A percentile compares a stretch with the other conserved stretches of the same genome.
These are phyloP conservation scores for Ormyrus pomaceus DNA, from an alignment of 2,888 invertebrate species.

Conservation along the genomic window DNA sequence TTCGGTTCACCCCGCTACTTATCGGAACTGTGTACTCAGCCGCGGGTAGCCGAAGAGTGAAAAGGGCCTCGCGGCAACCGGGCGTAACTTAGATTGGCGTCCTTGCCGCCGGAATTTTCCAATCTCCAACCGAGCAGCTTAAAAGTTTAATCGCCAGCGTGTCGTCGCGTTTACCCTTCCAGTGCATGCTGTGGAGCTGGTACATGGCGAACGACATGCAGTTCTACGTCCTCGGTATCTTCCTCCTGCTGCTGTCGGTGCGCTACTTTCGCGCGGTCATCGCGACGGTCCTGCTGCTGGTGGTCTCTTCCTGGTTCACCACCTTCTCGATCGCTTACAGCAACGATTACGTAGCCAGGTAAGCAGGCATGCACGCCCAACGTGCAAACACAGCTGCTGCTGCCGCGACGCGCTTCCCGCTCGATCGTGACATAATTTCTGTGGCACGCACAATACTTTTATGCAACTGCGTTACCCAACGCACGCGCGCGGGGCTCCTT, in stretches of 20 bases:
- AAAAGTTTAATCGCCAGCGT: slow-evolving; percentile 8
- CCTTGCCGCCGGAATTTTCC: slow-evolving; percentile 4
- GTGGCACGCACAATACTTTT: slow-evolving; percentile 6
- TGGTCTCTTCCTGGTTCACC: slow-evolving; percentile 85
- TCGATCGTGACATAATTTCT: slow-evolving; percentile 40
- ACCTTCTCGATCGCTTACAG: slow-evolving; percentile 86
- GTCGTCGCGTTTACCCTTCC: slow-evolving; percentile 57
- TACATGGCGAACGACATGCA: slow-evolving; percentile 76
- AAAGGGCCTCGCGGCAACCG: no score
- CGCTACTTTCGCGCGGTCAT: slow-evolving; percentile 80
- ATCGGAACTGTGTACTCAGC: no score
- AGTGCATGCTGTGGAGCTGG: slow-evolving; percentile 77
- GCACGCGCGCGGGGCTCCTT: no score
- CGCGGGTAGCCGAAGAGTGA: no score
- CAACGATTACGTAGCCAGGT: slow-evolving; percentile 81
- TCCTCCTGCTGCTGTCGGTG: slow-evolving; percentile 73
- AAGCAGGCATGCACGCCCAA: slow-evolving; percentile 33
- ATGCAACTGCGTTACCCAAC: slow-evolving; percentile 36
- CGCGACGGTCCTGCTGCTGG: slow-evolving; percentile 78
- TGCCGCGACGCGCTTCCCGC: slow-evolving; percentile 5
- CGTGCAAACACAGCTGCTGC: no score
- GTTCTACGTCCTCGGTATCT: slow-evolving; percentile 74
- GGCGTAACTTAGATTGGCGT: background rate
- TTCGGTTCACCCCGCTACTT: no score
- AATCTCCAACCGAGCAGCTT: background rate